Evolutionary conservation across 1,140 invertebrate species (phyloP).

Genomic region (Schlechtendalia chinensis): DNA sequence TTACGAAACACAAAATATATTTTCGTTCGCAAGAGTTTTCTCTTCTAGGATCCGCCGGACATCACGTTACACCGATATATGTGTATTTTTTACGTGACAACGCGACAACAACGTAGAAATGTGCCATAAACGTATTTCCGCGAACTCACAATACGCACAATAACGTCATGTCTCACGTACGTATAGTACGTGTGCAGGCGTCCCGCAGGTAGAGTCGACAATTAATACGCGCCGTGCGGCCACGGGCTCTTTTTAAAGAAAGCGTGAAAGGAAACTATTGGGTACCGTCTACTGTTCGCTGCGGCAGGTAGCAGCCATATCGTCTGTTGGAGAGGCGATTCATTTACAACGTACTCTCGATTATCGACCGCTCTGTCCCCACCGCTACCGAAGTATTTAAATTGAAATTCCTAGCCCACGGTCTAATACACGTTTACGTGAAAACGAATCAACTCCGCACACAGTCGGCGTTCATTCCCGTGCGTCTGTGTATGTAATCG

Average conservation of each 20-base stretch:
- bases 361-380: background rate
- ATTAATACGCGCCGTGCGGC: background rate
- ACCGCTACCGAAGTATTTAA: background rate
- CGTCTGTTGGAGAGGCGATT: slow-evolving; percentile 7
- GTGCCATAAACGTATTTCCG: background rate
- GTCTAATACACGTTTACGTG: no score
- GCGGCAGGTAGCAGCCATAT: background rate
- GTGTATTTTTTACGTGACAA: no score
- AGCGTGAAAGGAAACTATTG: slow-evolving; percentile 21
- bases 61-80: no score
- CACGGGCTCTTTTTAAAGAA: slow-evolving; percentile 16
- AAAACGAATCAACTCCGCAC: no score
- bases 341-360: background rate
- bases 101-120: background rate
- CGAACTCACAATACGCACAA: background rate
- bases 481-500: no score
- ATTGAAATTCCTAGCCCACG: background rate
- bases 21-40: no score
- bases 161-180: background rate
- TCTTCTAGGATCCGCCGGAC: no score
- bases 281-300: background rate
- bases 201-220: no score
- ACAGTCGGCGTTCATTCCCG: no score
- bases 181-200: background rate
- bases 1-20: no score